A percentile compares a stretch with the other conserved stretches of the same genome.
Conservation (phyloP, 2,888 invertebrate genomes). For the Apotomis capreana region DNA sequence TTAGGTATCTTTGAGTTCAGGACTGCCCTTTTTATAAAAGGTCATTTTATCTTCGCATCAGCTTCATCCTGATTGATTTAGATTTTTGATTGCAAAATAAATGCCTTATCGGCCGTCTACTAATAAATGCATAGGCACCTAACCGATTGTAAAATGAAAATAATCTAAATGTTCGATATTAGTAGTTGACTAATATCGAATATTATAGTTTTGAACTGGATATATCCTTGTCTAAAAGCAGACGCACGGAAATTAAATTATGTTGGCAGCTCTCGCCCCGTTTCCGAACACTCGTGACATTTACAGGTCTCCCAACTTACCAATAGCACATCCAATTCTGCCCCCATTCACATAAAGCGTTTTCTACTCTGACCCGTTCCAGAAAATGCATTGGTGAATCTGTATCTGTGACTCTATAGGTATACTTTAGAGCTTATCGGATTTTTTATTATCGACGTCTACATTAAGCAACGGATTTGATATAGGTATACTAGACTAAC, state of each 20-base stretch:
- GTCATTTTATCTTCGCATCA: too few species aligned
- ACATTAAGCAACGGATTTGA: conserved; percentile 7
- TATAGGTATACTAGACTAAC: neutral
- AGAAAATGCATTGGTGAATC: neutral
- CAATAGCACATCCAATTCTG: neutral
- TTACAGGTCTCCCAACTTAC: conserved; percentile 19
- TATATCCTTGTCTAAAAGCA: conserved; percentile 40
- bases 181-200: neutral
- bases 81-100: too few species aligned
- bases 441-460: neutral
- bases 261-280: conserved; percentile 33
- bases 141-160: too few species aligned
- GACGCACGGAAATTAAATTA: conserved; percentile 42
- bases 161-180: too few species aligned
- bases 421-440: neutral
- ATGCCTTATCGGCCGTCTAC: too few species aligned
- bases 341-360: conserved; percentile 1
- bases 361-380: neutral
- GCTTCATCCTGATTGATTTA: too few species aligned
- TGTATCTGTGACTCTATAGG: conserved; percentile 14
- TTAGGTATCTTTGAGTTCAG: too few species aligned
- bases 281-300: conserved; percentile 40
- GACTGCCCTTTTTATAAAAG: too few species aligned
- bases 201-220: conserved; percentile 19
- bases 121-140: too few species aligned